Base-by-base conservation (phyloP, 1,140 invertebrate genomes). In the Hyphantria cunea region DNA sequence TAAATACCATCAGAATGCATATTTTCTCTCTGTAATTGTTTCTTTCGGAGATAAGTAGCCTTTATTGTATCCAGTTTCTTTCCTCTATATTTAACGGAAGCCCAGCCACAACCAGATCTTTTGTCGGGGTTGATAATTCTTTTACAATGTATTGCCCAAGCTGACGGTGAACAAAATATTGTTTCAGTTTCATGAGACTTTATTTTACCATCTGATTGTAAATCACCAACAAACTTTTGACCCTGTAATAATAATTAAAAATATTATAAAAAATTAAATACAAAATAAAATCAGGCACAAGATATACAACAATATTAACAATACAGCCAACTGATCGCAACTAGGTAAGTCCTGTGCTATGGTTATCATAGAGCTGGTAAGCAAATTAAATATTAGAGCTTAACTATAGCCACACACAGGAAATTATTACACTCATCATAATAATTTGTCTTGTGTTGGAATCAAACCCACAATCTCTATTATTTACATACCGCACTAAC, bases 61-160 rank as follows among this genome's bases (percentile, higher is more conserved):
- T 98, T 98, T 80, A 96, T 97, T 7, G 95, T 94, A 81, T 97
- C 96, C 68, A 98, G 86, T 86, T 97, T 97, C 76, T 95, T 96
- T 0, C 96, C 96, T 84, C 93, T 94, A 80, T 97, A 97, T 78
- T 95, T 94, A 0, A 95, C 94, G 13, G 94, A 97, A 6, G 96
- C 96, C 96, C 97, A 98, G 3, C 96, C 97, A 92, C 96, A 98
- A 0, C 96, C 96, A 49, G 96, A 97, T 81, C 97, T 97, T 82
- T 97, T 97, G 53, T 96, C 95, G 5, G 96, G 96, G 91, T 98
- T 98, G 13, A 97, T 96, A 48, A 97, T 96, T 65, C 96, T 93
- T 78, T 98, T 98, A 82, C 97, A 98, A 80, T 97, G 95, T 76
- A 97, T 96, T 0, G 97, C 96, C 97, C 97, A 98, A 3, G 97